These are phyloP conservation scores for Portevinia maculata DNA, from an alignment of 2,888 invertebrate species.

Conservation along the genomic window DNA sequence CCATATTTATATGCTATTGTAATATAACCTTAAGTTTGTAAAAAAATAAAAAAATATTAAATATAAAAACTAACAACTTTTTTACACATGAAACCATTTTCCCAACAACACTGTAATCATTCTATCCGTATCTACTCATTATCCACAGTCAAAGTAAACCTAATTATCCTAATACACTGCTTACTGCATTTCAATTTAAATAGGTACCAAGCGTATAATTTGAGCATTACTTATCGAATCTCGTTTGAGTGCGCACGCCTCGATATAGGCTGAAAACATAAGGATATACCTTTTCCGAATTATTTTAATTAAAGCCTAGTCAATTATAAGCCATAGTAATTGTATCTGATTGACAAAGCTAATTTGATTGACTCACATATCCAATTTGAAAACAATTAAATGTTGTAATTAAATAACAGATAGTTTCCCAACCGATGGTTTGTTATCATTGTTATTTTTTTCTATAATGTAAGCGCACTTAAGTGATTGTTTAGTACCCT, in stretches of 20 bases:
- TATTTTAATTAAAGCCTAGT: conserved; percentile 52
- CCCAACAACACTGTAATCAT: no score
- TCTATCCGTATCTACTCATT: neutral
- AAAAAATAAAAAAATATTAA: no score
- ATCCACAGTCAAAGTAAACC: conserved; percentile 25
- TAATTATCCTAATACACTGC: conserved; percentile 53
- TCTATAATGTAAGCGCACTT: conserved; percentile 18
- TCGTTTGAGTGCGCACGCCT: neutral
- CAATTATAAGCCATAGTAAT: conserved; percentile 38
- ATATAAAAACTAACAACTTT: no score
- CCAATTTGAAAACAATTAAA: conserved; percentile 60
- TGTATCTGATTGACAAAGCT: conserved; percentile 57
- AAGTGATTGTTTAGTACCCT: no score
- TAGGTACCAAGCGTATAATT: conserved; percentile 25
- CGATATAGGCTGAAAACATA: conserved; percentile 12
- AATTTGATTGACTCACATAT: conserved; percentile 44
- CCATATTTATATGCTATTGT: no score
- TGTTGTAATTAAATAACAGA: conserved; percentile 34
- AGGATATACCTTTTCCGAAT: conserved; percentile 37
- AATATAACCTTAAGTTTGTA: no score
- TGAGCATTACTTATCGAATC: conserved; percentile 4
- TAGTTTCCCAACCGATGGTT: conserved; percentile 4
- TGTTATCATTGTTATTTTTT: conserved; percentile 20
- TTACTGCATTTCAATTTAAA: conserved; percentile 44
- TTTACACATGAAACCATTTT: no score